Evolutionary conservation across 2,888 invertebrate species (phyloP).

Genomic region (Minunthozetes semirufus): DNA sequence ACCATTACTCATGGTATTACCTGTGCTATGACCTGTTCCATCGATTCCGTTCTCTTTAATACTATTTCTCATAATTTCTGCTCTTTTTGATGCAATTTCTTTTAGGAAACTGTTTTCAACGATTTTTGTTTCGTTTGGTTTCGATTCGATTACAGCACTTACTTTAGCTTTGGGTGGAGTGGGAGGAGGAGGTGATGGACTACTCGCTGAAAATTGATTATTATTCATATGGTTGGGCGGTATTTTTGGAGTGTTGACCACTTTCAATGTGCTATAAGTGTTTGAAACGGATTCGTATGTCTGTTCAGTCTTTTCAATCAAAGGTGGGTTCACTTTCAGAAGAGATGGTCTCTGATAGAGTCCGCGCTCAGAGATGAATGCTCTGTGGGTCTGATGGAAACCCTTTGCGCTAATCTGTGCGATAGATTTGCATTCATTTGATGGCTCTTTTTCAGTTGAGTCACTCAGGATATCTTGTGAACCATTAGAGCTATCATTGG

Average conservation of each 20-base stretch:
- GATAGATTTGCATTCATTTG: conserved; percentile 26
- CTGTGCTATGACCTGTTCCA: neutral
- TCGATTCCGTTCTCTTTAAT: neutral
- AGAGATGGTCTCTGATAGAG: conserved; percentile 40
- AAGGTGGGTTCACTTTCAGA: conserved; percentile 42
- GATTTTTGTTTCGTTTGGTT: conserved; percentile 1
- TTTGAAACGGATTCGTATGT: neutral
- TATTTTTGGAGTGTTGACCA: neutral
- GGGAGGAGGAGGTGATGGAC: conserved; percentile 24
- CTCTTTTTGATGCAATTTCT: conserved; percentile 29
- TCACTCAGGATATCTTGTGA: conserved; percentile 22
- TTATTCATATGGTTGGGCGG: neutral
- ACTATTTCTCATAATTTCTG: conserved; percentile 29
- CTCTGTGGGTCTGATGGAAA: conserved; percentile 41
- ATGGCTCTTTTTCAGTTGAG: conserved; percentile 36
- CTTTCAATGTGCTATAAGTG: neutral
- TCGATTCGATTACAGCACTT: neutral
- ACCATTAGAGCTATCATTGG: conserved; percentile 32
- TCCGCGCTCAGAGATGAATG: conserved; percentile 40
- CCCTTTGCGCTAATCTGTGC: conserved; percentile 38
- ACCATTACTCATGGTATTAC: neutral
- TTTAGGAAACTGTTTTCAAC: conserved; percentile 25
- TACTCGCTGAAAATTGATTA: conserved; percentile 11
- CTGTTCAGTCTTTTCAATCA: conserved; percentile 26
- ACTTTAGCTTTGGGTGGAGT: conserved; percentile 30